phyloP scores from a whole-genome alignment of 2,797 vertebrate genomes.

The Crocodylus rhombifer region DNA sequence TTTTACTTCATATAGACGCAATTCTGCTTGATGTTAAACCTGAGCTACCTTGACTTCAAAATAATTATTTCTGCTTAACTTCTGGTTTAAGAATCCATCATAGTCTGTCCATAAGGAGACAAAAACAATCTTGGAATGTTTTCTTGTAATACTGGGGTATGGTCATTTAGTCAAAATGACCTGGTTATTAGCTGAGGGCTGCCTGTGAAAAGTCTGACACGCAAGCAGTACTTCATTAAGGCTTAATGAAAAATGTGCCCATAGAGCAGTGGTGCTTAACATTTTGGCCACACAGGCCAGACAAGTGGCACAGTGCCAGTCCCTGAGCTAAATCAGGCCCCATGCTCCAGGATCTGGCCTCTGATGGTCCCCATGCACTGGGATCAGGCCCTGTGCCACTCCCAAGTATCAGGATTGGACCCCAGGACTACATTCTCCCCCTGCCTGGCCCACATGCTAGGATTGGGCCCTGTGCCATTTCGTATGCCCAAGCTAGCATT shows the following conservation, averaged over 20 bases:
- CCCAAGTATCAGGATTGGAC: too few species aligned
- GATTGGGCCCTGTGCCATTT: too few species aligned
- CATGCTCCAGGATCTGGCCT: too few species aligned
- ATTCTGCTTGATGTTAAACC: background rate
- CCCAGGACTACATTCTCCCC: too few species aligned
- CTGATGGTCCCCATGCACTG: too few species aligned
- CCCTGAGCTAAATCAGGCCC: too few species aligned
- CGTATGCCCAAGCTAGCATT: too few species aligned
- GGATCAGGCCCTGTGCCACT: too few species aligned
- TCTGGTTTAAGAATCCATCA: background rate
- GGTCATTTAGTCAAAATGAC: background rate
- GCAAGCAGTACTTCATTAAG: background rate
- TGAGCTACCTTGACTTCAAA: background rate
- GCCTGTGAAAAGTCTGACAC: background rate
- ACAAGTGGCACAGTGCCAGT: too few species aligned
- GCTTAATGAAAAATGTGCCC: background rate
- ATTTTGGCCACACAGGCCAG: too few species aligned
- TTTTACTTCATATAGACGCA: background rate
- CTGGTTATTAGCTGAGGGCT: background rate
- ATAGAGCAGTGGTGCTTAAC: too few species aligned
- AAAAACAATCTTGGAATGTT: background rate
- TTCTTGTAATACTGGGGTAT: background rate
- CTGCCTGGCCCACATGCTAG: too few species aligned
- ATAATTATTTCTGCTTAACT: background rate
- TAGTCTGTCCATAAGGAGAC: background rate